Evolutionary conservation across 2,888 invertebrate species (phyloP).

Genomic region (Fragum fragum): DNA sequence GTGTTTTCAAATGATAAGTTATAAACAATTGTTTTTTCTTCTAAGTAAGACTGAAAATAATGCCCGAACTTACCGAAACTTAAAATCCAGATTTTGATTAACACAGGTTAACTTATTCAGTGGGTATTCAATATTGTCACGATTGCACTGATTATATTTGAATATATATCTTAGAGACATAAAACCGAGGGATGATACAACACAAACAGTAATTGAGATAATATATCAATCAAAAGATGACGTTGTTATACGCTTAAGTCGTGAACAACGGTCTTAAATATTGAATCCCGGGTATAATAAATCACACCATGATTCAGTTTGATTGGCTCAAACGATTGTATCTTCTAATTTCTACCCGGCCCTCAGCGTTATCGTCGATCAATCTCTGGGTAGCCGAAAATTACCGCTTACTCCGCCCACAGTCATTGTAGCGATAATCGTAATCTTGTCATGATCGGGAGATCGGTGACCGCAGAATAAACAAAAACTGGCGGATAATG

Average conservation of each 20-base stretch:
- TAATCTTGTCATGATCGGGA: conserved; percentile 30
- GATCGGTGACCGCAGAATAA: conserved; percentile 36
- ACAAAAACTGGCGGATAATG: conserved; percentile 44
- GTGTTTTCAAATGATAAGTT: no score
- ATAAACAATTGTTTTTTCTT: no score
- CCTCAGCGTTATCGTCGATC: conserved; percentile 43
- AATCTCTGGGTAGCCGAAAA: conserved; percentile 36
- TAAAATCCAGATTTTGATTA: no score
- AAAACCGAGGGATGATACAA: conserved; percentile 1
- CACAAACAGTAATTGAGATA: conserved; percentile 12
- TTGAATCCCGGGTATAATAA: conserved; percentile 20
- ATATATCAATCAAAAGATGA: conserved; percentile 22
- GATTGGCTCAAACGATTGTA: conserved; percentile 43
- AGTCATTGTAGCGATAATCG: conserved; percentile 27
- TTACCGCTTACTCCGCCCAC: conserved; percentile 43
- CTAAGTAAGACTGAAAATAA: no score
- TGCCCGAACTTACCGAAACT: no score
- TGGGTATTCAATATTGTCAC: background rate
- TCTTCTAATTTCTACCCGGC: conserved; percentile 32
- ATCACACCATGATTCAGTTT: conserved; percentile 30
- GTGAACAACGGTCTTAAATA: conserved; percentile 17
- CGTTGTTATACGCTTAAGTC: conserved; percentile 4
- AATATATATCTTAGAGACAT: background rate
- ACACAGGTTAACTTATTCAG: no score
- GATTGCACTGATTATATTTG: background rate